Evolutionary conservation across 2,888 invertebrate species (phyloP), one percentile per base, ranked within the genome.

Genomic region (Apamea monoglypha): DNA sequence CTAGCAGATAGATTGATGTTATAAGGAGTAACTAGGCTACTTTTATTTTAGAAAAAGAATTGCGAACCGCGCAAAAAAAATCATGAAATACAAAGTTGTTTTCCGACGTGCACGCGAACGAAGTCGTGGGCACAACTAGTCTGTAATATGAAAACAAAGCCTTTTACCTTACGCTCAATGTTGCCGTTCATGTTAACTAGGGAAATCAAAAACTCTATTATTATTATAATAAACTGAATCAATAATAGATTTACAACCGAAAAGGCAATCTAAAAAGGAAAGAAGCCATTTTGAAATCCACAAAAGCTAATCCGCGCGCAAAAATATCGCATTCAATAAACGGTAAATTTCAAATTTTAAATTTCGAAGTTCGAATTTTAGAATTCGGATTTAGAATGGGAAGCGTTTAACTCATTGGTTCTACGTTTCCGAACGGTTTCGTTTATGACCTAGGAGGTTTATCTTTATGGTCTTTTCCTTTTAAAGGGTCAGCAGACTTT

Each of bases 381-480:
- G 77, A 80, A 82, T 82, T 82, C 53, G 77, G 63, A 88, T 83
- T 80, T 80, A 74, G 83, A 85, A 80, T 76, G 74, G 75, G 76
- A 78, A 87, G 78, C 75, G 82, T 85, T 88, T 85, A 87, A 82
- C 75, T 87, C 88, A 88, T 88, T 85, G 79, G 80, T 77, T 88
- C 67, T 56, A 67, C 84, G 77, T 85, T 88, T 82, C 75, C 63
- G 44, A 85, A 74, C 78, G 85, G 61, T 71, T 76, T 81, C 88
- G 44, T 74, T 78, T 79, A 87, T 78, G 76, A 89, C 56, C 81
- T 67, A 70, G 64, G 59, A 63, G 69, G 50, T 86, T 80, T 86
- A 82, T 79, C 70, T 86, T 79, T 76, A 82, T 67, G 82, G 36
- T 66, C 29, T 66, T 50, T 74, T 64, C 21, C 36, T 81, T 71